Evolutionary conservation across 2,113 vertebrate species (phyloP), one percentile per base, ranked within the genome.

Genomic region (Rhea pennata): DNA sequence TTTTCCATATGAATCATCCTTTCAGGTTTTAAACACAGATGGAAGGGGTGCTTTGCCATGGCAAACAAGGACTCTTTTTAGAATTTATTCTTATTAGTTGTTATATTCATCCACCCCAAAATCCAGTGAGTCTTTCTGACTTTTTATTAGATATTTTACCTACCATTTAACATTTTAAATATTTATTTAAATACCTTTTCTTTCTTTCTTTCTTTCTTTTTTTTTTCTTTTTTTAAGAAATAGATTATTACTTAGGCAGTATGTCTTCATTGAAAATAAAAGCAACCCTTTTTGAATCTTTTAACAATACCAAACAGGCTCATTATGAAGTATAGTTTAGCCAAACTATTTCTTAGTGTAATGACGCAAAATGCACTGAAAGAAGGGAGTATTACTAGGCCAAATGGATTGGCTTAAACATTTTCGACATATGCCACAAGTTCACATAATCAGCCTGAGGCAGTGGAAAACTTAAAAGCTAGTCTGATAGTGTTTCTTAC

Each of bases 381-480:
- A 67, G 79, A 95, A 92, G 53, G 33, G 59, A 95, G 26, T 6
- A 9, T 93, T 97, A 95, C 77, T 85, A 97, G 93, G 80, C 93
- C 95, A 97, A 95, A 61, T 92, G 90, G 86, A 96, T 96, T 95
- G 80, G 90, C 74, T 98, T 98, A 96, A 98, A 96, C 96, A 97
- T 96, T 97, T 98, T 96, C 88, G 96, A 96, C 90, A 96, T 91
- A 96, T 96, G 97, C 91, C 84, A 97, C 95, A 97, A 98, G 97
- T 98, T 98, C 97, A 97, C 95, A 96, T 98, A 97, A 97, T 97
- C 92, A 90, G 96, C 98, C 98, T 93, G 81, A 98, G 98, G 98
- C 98, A 96, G 46, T 84, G 85, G 92, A 94, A 98, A 98, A 97
- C 97, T 98, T 98, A 97, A 98, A 98, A 98, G 97, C 96, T 74